phyloP scores from a whole-genome alignment of 1,140 invertebrate genomes.

The Zophobas morio region DNA sequence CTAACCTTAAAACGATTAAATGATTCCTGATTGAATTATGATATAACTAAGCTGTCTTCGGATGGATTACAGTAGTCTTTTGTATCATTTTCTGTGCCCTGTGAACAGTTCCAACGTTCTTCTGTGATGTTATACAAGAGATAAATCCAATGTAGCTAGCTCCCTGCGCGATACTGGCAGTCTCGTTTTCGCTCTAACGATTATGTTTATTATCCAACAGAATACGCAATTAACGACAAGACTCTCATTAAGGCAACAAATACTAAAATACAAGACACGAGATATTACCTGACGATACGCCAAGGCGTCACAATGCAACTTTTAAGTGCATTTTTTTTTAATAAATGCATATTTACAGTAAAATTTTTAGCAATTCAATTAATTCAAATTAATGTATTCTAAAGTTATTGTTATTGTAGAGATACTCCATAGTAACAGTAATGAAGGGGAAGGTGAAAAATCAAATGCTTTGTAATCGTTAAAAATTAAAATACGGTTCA shows the following conservation, averaged over 20 bases:
- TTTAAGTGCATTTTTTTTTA: not conserved
- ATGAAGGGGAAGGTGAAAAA: no score
- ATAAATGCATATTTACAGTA: no score
- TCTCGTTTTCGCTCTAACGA: constrained; percentile 50
- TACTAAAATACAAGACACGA: constrained; percentile 45
- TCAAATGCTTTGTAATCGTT: no score
- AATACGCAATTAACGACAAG: constrained; percentile 56
- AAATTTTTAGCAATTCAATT: no score
- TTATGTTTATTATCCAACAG: constrained; percentile 57
- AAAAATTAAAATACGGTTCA: no score
- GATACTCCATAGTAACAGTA: no score
- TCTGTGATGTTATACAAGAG: constrained; percentile 25
- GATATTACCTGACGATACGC: constrained; percentile 22
- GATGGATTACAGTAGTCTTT: constrained; percentile 3
- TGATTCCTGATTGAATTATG: no score
- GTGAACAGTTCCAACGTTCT: not conserved
- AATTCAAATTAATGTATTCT: not conserved
- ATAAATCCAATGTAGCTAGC: constrained; percentile 26
- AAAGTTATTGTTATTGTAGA: no score
- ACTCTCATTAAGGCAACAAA: constrained; percentile 53
- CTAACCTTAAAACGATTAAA: no score
- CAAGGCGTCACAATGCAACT: not conserved
- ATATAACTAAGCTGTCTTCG: not conserved
- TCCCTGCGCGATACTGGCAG: constrained; percentile 15
- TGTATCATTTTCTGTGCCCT: not conserved